These are phyloP conservation scores for Drosophila neocordata DNA, from an alignment of 1,140 invertebrate genomes.

Conservation along the genomic window DNA sequence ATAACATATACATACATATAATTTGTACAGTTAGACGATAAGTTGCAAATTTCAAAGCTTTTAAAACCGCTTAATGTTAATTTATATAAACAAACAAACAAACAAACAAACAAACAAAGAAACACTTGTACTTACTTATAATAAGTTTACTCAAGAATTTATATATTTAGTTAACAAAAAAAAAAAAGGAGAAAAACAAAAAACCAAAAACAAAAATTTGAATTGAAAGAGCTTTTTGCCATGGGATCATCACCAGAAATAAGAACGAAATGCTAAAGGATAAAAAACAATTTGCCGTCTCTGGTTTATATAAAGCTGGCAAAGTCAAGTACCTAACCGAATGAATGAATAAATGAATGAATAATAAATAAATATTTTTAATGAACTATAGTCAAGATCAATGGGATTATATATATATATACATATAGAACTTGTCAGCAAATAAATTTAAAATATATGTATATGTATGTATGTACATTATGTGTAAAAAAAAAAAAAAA, in stretches of 20 bases:
- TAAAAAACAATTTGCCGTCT: conserved; percentile 23
- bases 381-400: conserved; percentile 8
- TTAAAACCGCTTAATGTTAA: conserved; percentile 28
- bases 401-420: conserved; percentile 10
- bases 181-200: not conserved
- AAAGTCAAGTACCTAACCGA: conserved; percentile 15
- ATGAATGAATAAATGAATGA: conserved; percentile 4
- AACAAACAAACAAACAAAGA: too few species aligned
- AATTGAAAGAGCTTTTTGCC: conserved; percentile 15
- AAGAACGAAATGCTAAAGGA: conserved; percentile 9
- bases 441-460: conserved; percentile 21
- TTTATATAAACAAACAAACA: conserved; percentile 7
- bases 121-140: not conserved
- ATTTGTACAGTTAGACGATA: conserved; percentile 71
- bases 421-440: conserved; percentile 38
- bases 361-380: conserved; percentile 37
- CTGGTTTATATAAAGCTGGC: conserved; percentile 27
- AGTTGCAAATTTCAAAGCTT: conserved; percentile 47
- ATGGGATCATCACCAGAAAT: not conserved
- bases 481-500: not conserved
- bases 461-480: conserved; percentile 16
- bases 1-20: conserved; percentile 28
- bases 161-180: conserved; percentile 19
- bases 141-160: conserved; percentile 20
- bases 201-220: not conserved